Base-by-base conservation (phyloP, 2,888 invertebrate genomes). In the Cyclophora punctaria region DNA sequence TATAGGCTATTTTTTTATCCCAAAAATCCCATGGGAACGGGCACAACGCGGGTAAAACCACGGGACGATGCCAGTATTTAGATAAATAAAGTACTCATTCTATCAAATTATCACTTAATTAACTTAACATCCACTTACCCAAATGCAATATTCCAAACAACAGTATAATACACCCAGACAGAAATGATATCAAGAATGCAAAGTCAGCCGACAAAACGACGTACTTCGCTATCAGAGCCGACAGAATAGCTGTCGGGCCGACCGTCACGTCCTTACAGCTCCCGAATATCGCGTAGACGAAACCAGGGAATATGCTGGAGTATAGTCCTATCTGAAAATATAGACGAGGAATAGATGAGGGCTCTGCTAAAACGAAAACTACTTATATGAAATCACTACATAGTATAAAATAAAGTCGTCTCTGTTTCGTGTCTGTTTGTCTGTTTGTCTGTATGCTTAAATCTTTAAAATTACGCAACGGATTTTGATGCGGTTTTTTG, bases 231-330 rank as follows among this genome's bases (percentile, higher is more conserved):
- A 95, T 90, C 90, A 98, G 91, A 0, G 97, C 90, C 0, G 97
- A 92, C 90, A 97, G 91, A 49, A 98, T 96, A 7, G 97, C 96
- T 0, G 97, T 97, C 0, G 98, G 97, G 35, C 98, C 95, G 47
- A 92, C 91, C 0, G 93, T 93, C 46, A 92, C 81, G 62, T 94
- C 94, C 71, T 95, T 95, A 64, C 94, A 94, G 66, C 96, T 96
- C 35, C 98, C 97, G 64, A 98, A 92, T 43, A 98, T 71, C 48
- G 94, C 92, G 80, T 98, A 98, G 7, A 96, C 90, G 70, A 98
- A 93, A 58, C 96, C 96, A 0, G 96, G 97, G 92, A 97, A 95
- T 80, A 97, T 97, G 33, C 96, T 94, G 0, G 97, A 96, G 81
- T 98, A 98, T 0, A 98, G 87, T 0, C 98, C 98, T 76, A 96